Percentiles rank a stretch among this genome's conserved stretches.
Conservation (phyloP, 2,113 vertebrate species). For the Ageneiosus marmoratus region DNA sequence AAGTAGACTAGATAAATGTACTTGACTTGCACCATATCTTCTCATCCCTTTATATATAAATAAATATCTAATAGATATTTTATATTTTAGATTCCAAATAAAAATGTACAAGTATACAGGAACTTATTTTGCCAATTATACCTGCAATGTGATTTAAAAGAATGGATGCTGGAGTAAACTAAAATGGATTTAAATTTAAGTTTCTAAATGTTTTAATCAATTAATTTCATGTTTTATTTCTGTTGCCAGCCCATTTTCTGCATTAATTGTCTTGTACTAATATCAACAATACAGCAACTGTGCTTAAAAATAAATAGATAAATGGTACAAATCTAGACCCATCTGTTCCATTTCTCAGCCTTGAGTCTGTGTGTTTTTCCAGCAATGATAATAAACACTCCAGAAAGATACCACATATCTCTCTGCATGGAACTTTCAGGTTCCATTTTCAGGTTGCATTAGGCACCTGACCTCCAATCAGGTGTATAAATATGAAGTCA, state of each 20-base stretch:
- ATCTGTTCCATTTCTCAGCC: conserved; percentile 7
- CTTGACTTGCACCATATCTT: not conserved
- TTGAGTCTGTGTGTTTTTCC: conserved; percentile 6
- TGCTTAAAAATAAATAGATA: not conserved
- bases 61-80: no score
- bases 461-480: not conserved
- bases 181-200: not conserved
- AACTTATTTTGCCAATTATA: not conserved
- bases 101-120: not conserved
- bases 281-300: not conserved
- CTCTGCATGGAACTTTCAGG: not conserved
- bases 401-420: not conserved
- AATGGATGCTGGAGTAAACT: not conserved
- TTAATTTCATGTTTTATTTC: not conserved
- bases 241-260: not conserved
- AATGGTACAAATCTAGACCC: not conserved
- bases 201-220: not conserved
- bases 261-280: not conserved
- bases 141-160: not conserved
- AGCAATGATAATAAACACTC: not conserved
- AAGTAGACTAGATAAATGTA: not conserved
- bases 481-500: conserved; percentile 9
- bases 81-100: not conserved
- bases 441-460: not conserved
- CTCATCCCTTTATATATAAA: not conserved